Percentiles rank a stretch among this genome's conserved stretches.
phyloP scores from a whole-genome alignment of 1,140 invertebrate genomes.

The Oppia nitens region DNA sequence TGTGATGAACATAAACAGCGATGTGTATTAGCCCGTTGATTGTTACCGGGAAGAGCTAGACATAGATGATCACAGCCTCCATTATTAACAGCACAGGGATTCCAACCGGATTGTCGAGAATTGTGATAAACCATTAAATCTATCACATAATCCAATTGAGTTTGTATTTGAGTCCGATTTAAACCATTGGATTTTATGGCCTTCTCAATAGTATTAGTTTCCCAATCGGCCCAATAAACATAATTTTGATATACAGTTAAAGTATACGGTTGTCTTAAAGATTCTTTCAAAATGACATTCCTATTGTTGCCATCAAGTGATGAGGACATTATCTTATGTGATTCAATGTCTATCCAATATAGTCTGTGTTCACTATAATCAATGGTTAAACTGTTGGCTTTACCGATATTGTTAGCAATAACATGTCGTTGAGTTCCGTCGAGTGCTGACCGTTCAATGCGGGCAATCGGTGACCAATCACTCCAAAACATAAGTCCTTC shows the following conservation, averaged over 20 bases:
- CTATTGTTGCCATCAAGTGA: constrained; percentile 30
- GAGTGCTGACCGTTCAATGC: constrained; percentile 82
- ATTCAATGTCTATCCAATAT: constrained; percentile 92
- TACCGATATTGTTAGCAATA: constrained; percentile 64
- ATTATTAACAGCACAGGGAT: constrained; percentile 80
- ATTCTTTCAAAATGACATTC: constrained; percentile 5
- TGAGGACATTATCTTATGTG: constrained; percentile 83
- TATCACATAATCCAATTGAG: constrained; percentile 43
- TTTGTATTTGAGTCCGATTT: constrained; percentile 46
- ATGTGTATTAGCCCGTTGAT: constrained; percentile 35
- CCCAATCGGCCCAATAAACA: constrained; percentile 81
- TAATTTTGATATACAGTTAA: constrained; percentile 45
- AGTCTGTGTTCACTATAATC: constrained; percentile 85
- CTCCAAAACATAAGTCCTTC: constrained; percentile 88
- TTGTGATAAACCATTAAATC: constrained; percentile 73
- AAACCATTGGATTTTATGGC: constrained; percentile 48
- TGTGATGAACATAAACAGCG: constrained; percentile 84
- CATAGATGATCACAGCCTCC: constrained; percentile 93
- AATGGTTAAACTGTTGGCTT: constrained; percentile 84
- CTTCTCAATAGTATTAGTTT: constrained; percentile 54
- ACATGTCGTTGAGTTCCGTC: constrained; percentile 57
- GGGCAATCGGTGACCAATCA: constrained; percentile 62
- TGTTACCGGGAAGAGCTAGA: constrained; percentile 45
- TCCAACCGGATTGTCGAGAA: constrained; percentile 49
- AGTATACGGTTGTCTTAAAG: constrained; percentile 42